phyloP scores from a whole-genome alignment of 2,888 invertebrate species.

The Entomobrya multifasciata region DNA sequence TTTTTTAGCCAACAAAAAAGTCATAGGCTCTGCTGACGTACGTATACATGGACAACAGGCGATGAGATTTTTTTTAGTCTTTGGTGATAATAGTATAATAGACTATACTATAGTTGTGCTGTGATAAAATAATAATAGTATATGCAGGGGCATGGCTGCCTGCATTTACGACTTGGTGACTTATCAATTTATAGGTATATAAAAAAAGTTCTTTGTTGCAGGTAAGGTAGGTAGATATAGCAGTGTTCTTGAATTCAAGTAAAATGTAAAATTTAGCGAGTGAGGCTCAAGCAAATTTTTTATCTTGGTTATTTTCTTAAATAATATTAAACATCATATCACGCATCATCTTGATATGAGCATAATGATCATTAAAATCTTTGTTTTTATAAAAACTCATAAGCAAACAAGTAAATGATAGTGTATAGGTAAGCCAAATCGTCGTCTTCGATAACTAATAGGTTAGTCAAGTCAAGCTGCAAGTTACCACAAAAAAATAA shows the following conservation, averaged over 20 bases:
- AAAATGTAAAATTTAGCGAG: not conserved
- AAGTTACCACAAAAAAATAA: not conserved
- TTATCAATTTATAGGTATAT: constrained; percentile 5
- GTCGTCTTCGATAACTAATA: not conserved
- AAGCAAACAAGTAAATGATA: not conserved
- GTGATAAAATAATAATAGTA: not conserved
- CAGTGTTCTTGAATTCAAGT: too few species aligned
- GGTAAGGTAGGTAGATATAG: too few species aligned
- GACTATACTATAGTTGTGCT: not conserved
- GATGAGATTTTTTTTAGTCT: not conserved
- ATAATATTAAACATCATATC: too few species aligned
- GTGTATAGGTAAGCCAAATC: not conserved
- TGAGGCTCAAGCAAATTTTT: too few species aligned
- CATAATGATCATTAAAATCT: not conserved
- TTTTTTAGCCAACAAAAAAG: constrained; percentile 39
- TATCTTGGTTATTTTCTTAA: not conserved
- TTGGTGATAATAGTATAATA: not conserved
- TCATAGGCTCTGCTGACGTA: constrained; percentile 42
- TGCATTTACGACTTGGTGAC: not conserved
- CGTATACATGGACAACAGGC: not conserved
- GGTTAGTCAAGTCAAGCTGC: not conserved
- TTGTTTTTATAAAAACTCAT: not conserved
- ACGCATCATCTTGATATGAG: too few species aligned
- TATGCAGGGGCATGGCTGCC: not conserved
- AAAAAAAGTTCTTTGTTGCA: too few species aligned